Evolutionary conservation across 2,113 vertebrate genomes (phyloP).

Genomic region (Spheniscus mendiculus): DNA sequence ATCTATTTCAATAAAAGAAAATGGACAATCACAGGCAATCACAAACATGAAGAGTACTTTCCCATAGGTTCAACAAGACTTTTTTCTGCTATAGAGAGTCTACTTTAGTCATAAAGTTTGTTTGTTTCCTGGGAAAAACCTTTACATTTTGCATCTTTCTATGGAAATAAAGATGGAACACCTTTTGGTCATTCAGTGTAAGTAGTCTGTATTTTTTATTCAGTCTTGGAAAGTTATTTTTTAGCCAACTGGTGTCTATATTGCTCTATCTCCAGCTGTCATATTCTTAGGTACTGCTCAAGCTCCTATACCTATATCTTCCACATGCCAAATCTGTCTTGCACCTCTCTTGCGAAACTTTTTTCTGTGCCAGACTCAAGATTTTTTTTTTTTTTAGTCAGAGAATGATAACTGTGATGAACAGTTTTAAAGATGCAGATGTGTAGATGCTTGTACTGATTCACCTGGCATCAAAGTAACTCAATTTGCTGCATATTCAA

Average conservation of each 20-base stretch:
- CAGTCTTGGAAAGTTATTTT: neutral
- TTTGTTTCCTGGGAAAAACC: neutral
- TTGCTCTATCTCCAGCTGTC: neutral
- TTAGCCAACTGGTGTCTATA: neutral
- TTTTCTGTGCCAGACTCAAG: neutral
- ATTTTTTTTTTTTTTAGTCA: neutral
- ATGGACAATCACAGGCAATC: neutral
- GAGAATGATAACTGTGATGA: neutral
- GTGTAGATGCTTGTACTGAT: neutral
- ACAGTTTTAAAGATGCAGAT: neutral
- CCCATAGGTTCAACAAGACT: accelerated
- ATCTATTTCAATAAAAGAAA: neutral
- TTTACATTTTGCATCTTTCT: neutral
- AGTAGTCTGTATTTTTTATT: neutral
- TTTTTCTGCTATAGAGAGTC: neutral
- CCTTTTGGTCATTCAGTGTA: neutral
- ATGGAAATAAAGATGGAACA: neutral
- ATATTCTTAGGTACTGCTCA: neutral
- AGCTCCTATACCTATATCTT: neutral
- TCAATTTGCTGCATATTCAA: neutral
- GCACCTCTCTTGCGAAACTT: neutral
- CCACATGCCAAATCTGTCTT: neutral
- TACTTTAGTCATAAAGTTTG: neutral
- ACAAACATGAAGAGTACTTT: neutral
- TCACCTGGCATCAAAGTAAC: neutral